Conservation (phyloP, 2,888 invertebrate genomes). For the Kryphioiulus occultus region DNA sequence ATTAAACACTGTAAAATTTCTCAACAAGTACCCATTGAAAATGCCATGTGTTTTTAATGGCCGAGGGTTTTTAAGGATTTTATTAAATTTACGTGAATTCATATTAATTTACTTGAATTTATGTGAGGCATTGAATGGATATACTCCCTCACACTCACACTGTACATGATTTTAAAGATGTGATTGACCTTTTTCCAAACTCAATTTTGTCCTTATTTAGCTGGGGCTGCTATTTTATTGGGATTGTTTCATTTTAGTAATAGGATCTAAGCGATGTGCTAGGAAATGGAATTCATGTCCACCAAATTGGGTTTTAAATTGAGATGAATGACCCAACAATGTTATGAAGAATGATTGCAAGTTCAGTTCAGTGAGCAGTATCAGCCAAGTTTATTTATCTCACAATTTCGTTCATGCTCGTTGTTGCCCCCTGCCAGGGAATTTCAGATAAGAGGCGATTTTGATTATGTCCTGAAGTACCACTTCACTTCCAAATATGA, state of each 20-base stretch:
- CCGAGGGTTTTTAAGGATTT: no score
- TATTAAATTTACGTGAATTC: no score
- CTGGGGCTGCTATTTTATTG: neutral
- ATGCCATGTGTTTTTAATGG: no score
- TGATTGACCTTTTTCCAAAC: neutral
- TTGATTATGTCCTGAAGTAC: neutral
- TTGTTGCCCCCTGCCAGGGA: neutral
- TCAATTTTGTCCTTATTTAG: neutral
- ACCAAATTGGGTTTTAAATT: constrained; percentile 1
- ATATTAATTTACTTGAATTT: no score
- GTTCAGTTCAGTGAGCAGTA: neutral
- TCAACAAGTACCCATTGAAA: no score
- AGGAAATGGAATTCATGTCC: neutral
- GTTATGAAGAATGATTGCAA: neutral
- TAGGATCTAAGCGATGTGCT: neutral
- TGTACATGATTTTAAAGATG: neutral
- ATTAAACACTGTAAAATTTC: no score
- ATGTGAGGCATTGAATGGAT: no score
- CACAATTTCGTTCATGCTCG: neutral
- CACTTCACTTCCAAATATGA: neutral
- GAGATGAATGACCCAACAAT: constrained; percentile 6
- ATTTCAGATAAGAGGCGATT: neutral
- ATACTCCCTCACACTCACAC: no score
- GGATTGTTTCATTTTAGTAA: constrained; percentile 12
- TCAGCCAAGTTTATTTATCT: neutral